Percentiles rank a stretch among this genome's conserved stretches.
Evolutionary conservation across 1,140 invertebrate species (phyloP).

Genomic region (Bombus polaris): DNA sequence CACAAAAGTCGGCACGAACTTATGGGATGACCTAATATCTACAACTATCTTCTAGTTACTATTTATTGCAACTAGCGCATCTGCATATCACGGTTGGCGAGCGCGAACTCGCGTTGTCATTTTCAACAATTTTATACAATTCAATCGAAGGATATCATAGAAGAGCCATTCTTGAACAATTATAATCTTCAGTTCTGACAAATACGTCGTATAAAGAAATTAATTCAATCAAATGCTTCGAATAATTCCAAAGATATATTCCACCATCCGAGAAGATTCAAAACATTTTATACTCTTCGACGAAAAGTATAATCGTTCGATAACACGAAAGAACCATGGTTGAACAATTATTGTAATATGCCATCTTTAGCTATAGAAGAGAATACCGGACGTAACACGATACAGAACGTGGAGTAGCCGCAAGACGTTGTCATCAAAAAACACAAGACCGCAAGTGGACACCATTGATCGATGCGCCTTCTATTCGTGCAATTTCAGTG

Average conservation of each 20-base stretch:
- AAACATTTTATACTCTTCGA: neutral
- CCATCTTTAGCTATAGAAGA: neutral
- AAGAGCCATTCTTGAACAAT: too few relatives aligned
- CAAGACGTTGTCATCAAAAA: neutral
- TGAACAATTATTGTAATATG: neutral
- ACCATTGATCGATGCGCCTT: neutral
- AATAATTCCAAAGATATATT: neutral
- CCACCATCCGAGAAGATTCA: neutral
- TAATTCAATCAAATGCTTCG: neutral
- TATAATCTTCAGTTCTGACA: neutral
- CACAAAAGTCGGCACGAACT: too few relatives aligned
- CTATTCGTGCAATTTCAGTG: conserved; percentile 29
- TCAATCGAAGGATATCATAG: too few relatives aligned
- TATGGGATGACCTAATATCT: too few relatives aligned
- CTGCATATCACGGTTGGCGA: too few relatives aligned
- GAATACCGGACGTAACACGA: neutral
- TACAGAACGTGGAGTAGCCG: neutral
- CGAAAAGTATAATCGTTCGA: too few relatives aligned
- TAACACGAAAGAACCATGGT: neutral
- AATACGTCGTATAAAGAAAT: neutral
- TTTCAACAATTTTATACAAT: too few relatives aligned
- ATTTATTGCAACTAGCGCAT: too few relatives aligned
- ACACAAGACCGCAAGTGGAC: neutral
- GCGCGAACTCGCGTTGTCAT: too few relatives aligned
- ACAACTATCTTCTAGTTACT: too few relatives aligned